These are phyloP conservation scores for Drosophila helvetica DNA, from an alignment of 2,888 invertebrate species.

Conservation along the genomic window DNA sequence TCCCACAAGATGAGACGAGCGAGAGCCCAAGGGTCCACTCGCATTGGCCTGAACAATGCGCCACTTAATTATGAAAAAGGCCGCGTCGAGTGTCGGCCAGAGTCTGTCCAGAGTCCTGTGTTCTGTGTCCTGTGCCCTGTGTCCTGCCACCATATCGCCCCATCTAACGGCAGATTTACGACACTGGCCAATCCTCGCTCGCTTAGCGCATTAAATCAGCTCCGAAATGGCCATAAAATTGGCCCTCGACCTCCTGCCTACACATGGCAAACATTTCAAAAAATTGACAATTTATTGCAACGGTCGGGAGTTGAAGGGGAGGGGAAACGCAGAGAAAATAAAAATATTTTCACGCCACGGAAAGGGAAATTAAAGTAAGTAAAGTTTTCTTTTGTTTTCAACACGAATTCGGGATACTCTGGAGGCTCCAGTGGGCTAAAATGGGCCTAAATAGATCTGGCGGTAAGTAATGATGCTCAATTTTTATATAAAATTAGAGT, in stretches of 20 bases:
- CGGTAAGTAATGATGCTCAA: background rate
- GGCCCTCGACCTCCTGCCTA: constrained; percentile 23
- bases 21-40: constrained; percentile 4
- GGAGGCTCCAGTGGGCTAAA: background rate
- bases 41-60: constrained; percentile 48
- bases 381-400: background rate
- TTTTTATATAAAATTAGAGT: no score
- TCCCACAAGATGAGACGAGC: background rate
- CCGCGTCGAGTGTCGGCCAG: constrained; percentile 57
- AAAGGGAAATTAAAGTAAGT: constrained; percentile 1
- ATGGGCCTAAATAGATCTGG: background rate
- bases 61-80: constrained; percentile 74
- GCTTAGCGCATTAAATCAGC: constrained; percentile 76
- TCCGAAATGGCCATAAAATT: constrained; percentile 74
- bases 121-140: background rate
- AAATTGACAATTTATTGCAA: constrained; percentile 70
- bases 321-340: constrained; percentile 11
- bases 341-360: constrained; percentile 11
- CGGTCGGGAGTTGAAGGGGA: constrained; percentile 15
- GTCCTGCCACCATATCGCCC: constrained; percentile 41
- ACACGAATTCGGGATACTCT: background rate
- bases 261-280: constrained; percentile 65
- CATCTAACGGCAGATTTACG: constrained; percentile 59
- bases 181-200: constrained; percentile 65
- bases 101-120: constrained; percentile 6